phyloP scores from a whole-genome alignment of 1,140 invertebrate species.

The Neoseiulus cucumeris region DNA sequence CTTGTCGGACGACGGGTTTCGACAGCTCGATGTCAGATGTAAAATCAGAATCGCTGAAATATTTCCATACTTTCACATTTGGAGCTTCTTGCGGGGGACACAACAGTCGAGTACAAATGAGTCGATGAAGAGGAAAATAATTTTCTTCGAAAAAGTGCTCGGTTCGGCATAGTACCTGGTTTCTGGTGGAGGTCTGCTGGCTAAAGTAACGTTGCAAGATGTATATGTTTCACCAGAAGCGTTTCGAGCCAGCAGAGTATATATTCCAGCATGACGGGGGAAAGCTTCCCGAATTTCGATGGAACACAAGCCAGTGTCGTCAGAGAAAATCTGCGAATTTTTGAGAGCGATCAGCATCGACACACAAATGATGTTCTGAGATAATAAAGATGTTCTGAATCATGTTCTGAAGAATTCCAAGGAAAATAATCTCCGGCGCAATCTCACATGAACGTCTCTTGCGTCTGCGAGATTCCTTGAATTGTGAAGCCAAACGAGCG shows the following conservation, averaged over 20 bases:
- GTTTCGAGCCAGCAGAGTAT: constrained; percentile 27
- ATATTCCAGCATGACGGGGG: constrained; percentile 27
- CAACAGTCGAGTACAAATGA: too few species aligned
- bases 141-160: too few species aligned
- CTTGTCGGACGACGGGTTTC: constrained; percentile 47
- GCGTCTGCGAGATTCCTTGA: not conserved
- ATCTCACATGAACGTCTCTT: not conserved
- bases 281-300: constrained; percentile 27
- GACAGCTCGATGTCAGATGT: constrained; percentile 46
- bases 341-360: not conserved
- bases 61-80: not conserved
- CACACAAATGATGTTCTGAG: not conserved
- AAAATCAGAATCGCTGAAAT: constrained; percentile 38
- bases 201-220: constrained; percentile 3
- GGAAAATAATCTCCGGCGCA: too few species aligned
- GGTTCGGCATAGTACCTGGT: constrained; percentile 15
- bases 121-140: too few species aligned
- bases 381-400: too few species aligned
- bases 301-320: not conserved
- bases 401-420: too few species aligned
- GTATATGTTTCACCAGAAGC: constrained; percentile 18
- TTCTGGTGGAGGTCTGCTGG: constrained; percentile 20
- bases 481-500: constrained; percentile 5
- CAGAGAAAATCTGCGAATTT: not conserved
- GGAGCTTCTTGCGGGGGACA: too few species aligned